Evolutionary conservation across 2,888 invertebrate genomes (phyloP).

Genomic region (Poecilus cupreus): DNA sequence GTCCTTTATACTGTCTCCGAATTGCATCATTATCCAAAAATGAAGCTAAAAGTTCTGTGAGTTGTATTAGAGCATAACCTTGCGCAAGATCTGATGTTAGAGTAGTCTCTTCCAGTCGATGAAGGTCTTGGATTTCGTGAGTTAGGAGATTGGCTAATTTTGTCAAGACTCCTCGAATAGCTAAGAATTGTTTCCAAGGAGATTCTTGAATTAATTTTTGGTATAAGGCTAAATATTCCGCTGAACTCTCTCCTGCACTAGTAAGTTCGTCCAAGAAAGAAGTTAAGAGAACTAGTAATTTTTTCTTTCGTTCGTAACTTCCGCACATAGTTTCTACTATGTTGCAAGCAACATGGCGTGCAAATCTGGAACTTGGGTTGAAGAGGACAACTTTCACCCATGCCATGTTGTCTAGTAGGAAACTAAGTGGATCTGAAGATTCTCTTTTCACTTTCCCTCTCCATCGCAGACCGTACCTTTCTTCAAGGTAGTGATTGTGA

Average conservation of each 20-base stretch:
- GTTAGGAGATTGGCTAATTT: constrained; percentile 91
- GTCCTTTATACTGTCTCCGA: constrained; percentile 91
- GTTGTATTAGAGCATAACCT: constrained; percentile 91
- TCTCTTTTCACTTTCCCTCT: constrained; percentile 68
- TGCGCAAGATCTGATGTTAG: constrained; percentile 95
- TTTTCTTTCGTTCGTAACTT: constrained; percentile 80
- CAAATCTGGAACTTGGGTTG: constrained; percentile 91
- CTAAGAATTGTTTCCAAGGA: constrained; percentile 96
- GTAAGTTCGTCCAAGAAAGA: constrained; percentile 91
- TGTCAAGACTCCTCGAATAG: constrained; percentile 88
- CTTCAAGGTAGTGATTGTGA: constrained; percentile 77
- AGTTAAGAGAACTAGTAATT: constrained; percentile 89
- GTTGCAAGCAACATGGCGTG: constrained; percentile 91
- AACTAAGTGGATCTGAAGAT: constrained; percentile 74
- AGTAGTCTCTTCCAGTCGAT: constrained; percentile 92
- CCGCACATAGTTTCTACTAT: constrained; percentile 89
- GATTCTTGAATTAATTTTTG: constrained; percentile 88
- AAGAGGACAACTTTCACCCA: constrained; percentile 96
- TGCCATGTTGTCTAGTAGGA: constrained; percentile 81
- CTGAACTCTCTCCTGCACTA: constrained; percentile 91
- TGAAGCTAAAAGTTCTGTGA: constrained; percentile 88
- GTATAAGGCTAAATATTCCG: constrained; percentile 92
- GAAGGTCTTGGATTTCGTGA: constrained; percentile 90
- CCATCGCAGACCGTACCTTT: constrained; percentile 87
- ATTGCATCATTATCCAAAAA: constrained; percentile 92